A percentile compares a stretch with the other conserved stretches of the same genome.
These are phyloP conservation scores for Leptinotarsa haldemani DNA, from an alignment of 2,888 invertebrate species.

Conservation along the genomic window DNA sequence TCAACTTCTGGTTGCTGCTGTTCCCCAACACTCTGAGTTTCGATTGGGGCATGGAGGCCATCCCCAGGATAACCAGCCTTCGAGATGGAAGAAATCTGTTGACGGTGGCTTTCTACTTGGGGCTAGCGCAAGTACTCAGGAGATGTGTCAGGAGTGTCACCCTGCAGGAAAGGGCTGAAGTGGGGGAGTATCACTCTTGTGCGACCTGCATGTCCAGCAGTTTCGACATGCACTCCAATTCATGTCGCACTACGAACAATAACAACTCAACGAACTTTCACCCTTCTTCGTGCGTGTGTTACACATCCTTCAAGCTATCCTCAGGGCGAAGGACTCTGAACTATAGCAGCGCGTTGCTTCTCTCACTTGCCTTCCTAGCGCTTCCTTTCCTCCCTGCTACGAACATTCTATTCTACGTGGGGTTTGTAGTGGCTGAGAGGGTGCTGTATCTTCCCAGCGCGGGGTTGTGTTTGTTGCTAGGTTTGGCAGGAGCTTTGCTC, in stretches of 20 bases:
- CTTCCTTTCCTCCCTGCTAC: slow-evolving; percentile 96
- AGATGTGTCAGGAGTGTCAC: slow-evolving; percentile 40
- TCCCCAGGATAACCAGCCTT: slow-evolving; percentile 84
- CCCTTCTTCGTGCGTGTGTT: slow-evolving; percentile 65
- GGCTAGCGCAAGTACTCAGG: slow-evolving; percentile 32
- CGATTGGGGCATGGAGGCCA: slow-evolving; percentile 99
- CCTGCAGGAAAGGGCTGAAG: not conserved
- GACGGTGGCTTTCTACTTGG: slow-evolving; percentile 80
- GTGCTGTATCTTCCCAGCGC: slow-evolving; percentile 96
- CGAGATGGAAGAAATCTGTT: slow-evolving; percentile 84
- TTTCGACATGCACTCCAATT: slow-evolving; percentile 75
- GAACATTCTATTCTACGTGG: slow-evolving; percentile 97
- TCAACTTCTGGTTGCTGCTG: slow-evolving; percentile 88
- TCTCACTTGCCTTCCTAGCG: slow-evolving; percentile 82
- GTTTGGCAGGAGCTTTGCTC: slow-evolving; percentile 75
- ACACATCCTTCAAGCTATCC: slow-evolving; percentile 11
- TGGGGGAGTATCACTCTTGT: slow-evolving; percentile 65
- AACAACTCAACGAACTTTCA: slow-evolving; percentile 74
- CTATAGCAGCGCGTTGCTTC: slow-evolving; percentile 52
- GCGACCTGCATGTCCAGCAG: slow-evolving; percentile 77
- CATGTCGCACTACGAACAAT: slow-evolving; percentile 79
- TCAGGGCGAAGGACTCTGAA: slow-evolving; percentile 40
- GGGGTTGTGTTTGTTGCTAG: slow-evolving; percentile 91
- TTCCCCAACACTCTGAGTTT: slow-evolving; percentile 92
- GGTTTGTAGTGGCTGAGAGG: slow-evolving; percentile 97